Evolutionary conservation across 2,888 invertebrate species (phyloP).

Genomic region (Chouioia cunea): DNA sequence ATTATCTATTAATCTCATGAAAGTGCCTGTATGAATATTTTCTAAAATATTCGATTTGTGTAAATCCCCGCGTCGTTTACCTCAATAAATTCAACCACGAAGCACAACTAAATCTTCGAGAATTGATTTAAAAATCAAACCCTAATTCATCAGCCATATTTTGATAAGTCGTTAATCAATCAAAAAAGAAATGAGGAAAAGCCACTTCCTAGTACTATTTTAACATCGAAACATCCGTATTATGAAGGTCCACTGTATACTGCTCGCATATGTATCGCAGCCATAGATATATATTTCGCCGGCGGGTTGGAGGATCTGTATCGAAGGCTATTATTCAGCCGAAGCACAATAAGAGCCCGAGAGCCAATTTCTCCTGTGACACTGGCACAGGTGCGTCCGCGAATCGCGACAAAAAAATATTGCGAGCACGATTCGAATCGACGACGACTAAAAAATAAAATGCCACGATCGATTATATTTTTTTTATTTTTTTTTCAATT

Average conservation of each 20-base stretch:
- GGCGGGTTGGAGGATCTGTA: slow-evolving; percentile 19
- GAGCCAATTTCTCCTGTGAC: slow-evolving; percentile 48
- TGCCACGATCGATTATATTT: slow-evolving; percentile 5
- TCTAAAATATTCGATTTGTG: not conserved
- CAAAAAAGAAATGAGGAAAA: slow-evolving; percentile 12
- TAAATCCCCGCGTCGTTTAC: too few species aligned
- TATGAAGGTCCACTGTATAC: slow-evolving; percentile 26
- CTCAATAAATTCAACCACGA: slow-evolving; percentile 4
- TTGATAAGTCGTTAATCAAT: slow-evolving; percentile 24
- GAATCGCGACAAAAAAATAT: not conserved
- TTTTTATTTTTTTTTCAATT: slow-evolving; percentile 21
- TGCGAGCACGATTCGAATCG: not conserved
- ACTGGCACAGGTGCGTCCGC: slow-evolving; percentile 35
- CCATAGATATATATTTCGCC: slow-evolving; percentile 33
- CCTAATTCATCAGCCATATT: not conserved
- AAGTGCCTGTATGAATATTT: not conserved
- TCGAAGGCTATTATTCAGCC: slow-evolving; percentile 49
- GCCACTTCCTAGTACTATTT: not conserved
- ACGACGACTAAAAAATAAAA: slow-evolving; percentile 8
- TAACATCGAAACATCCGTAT: slow-evolving; percentile 38
- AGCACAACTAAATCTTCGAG: slow-evolving; percentile 15
- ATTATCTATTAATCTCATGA: not conserved
- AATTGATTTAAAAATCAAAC: slow-evolving; percentile 11
- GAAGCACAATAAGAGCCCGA: slow-evolving; percentile 47
- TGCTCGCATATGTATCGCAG: slow-evolving; percentile 42